These are phyloP conservation scores for Syngnathus rostellatus DNA, from an alignment of 2,797 vertebrate species.

Conservation along the genomic window DNA sequence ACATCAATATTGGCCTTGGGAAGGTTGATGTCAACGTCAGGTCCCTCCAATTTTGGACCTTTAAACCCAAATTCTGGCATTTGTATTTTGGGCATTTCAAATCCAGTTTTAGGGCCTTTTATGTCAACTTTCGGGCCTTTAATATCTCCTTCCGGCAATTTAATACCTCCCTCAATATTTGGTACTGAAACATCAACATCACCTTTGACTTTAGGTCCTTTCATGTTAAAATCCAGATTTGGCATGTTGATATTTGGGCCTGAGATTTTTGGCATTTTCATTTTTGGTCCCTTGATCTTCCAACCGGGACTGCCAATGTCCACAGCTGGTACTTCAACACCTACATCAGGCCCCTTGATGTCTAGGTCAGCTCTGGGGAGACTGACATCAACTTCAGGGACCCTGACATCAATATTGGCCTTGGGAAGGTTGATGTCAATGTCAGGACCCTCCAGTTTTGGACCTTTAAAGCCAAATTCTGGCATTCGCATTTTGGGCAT, in stretches of 20 bases:
- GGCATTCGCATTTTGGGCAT: constrained; percentile 17
- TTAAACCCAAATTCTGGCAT: neutral
- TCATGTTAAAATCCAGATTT: neutral
- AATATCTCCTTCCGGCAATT: neutral
- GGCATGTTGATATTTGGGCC: neutral
- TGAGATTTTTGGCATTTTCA: neutral
- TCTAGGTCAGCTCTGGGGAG: neutral
- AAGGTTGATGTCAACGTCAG: constrained; percentile 7
- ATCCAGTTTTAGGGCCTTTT: neutral
- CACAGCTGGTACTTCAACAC: neutral
- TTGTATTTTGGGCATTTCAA: neutral
- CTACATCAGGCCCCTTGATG: neutral
- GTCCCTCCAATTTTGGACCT: constrained; percentile 14
- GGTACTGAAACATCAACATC: neutral
- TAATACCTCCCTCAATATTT: neutral
- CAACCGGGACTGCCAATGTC: neutral
- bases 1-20: constrained; percentile 13
- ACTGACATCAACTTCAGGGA: constrained; percentile 34
- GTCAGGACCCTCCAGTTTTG: constrained; percentile 23
- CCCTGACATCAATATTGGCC: constrained; percentile 22
- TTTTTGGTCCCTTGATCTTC: neutral
- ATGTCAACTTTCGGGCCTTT: neutral
- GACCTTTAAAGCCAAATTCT: constrained; percentile 43
- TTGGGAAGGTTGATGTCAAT: constrained; percentile 28
- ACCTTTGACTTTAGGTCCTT: neutral